Evolutionary conservation across 2,113 vertebrate genomes (phyloP).

Genomic region (Chinchilla lanigera): DNA sequence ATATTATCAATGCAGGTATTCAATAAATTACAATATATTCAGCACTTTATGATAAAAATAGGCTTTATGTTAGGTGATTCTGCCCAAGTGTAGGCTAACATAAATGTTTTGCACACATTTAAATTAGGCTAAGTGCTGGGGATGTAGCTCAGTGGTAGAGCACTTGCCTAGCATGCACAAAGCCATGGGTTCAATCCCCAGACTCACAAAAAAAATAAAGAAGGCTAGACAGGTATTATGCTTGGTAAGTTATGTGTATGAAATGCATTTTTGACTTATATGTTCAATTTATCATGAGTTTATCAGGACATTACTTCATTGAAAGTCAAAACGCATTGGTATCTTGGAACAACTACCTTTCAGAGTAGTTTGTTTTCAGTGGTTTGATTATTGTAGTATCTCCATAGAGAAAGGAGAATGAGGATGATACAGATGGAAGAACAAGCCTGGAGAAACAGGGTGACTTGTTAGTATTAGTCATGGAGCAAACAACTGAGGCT

Average conservation of each 20-base stretch:
- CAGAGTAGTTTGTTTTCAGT: background rate
- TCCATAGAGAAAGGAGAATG: background rate
- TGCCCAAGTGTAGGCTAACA: background rate
- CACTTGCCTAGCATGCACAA: background rate
- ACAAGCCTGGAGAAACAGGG: background rate
- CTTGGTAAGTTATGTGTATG: background rate
- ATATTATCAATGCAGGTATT: background rate
- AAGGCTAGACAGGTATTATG: background rate
- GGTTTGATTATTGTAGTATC: constrained; percentile 35
- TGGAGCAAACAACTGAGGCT: background rate
- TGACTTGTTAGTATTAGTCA: constrained; percentile 6
- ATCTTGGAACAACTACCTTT: background rate
- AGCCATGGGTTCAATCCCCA: background rate
- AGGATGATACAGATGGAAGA: background rate
- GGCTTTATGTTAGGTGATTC: background rate
- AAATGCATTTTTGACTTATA: background rate
- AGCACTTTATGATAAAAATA: background rate
- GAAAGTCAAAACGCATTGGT: background rate
- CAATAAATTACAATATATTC: background rate
- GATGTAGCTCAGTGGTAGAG: background rate
- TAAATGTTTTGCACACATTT: background rate
- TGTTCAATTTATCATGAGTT: background rate
- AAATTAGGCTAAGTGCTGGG: background rate
- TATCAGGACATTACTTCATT: background rate
- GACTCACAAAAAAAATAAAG: background rate